Conservation (phyloP, 2,888 invertebrate genomes). For the Mythimna vitellina region DNA sequence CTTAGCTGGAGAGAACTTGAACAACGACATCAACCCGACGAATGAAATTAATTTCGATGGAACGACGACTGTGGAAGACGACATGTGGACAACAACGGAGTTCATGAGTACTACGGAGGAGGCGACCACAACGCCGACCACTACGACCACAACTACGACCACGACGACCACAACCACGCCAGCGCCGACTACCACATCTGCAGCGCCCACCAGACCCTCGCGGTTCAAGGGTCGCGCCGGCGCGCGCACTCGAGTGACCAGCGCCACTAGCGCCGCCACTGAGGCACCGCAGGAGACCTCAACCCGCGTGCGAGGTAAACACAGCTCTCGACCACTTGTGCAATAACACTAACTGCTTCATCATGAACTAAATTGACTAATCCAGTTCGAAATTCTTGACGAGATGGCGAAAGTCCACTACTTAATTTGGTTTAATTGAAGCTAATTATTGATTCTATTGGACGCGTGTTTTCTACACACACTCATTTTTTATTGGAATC, state of each 20-base stretch:
- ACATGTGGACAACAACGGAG: constrained; percentile 86
- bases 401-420: constrained; percentile 58
- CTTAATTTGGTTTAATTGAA: constrained; percentile 43
- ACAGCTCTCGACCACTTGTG: constrained; percentile 38
- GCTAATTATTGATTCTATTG: constrained; percentile 48
- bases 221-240: constrained; percentile 85
- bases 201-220: constrained; percentile 84
- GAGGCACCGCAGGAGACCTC: constrained; percentile 86
- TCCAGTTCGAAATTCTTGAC: constrained; percentile 59
- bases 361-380: constrained; percentile 64
- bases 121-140: constrained; percentile 89
- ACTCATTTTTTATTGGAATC: constrained; percentile 28
- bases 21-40: constrained; percentile 89
- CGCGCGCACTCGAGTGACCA: constrained; percentile 81
- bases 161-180: constrained; percentile 89
- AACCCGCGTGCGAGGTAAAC: constrained; percentile 88
- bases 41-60: constrained; percentile 80
- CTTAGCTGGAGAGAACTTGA: constrained; percentile 92
- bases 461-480: constrained; percentile 21
- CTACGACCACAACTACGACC: constrained; percentile 90
- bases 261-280: constrained; percentile 71
- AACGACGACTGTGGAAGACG: constrained; percentile 81
- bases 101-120: constrained; percentile 86
- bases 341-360: constrained; percentile 55
- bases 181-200: constrained; percentile 86